Evolutionary conservation across 2,113 vertebrate genomes (phyloP), one percentile per base, ranked within the genome.

Genomic region (Paraplagusia blochii): DNA sequence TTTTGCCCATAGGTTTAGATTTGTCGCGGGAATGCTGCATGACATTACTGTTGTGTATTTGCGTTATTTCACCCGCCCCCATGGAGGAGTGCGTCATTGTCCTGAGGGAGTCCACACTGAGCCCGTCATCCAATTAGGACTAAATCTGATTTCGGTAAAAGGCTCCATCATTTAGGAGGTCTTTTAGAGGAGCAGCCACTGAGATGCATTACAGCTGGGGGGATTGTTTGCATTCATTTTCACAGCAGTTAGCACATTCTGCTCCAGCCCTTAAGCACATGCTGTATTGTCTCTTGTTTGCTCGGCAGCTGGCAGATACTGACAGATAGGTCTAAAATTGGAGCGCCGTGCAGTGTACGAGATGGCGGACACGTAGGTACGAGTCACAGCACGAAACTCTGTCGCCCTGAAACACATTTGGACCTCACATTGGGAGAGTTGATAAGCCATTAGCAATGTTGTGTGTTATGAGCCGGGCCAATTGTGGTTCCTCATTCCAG

Each of bases 131-230:
- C 72, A 83, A 85, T 87, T 85, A 79, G 58, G 58, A 45, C 66
- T 8, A 82, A 85, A 87, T 85, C 68, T 77, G 79, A 85, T 85
- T 82, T 72, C 12, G 33, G 72, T 83, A 85, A 85, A 82, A 85
- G 77, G 79, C 81, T 50, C 61, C 65, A 83, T 80, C 77, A 74
- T 84, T 82, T 80, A 74, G 52, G 50, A 50, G 74, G 60, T 80
- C 72, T 82, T 87, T 85, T 19, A 69, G 63, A 6, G 53, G 65
- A 82, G 63, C 67, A 69, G 55, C 34, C 65, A 74, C 60, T 65
- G 67, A 71, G 81, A 81, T 78, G 67, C 66, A 79, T 73, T 66
- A 78, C 70, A 69, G 71, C 67, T 35, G 52, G 53, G 62, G 49
- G 46, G 53, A 63, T 59, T 80, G 74, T 83, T 75, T 73, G 72